Conservation (phyloP, 2,113 vertebrate genomes). For the Gorsachius goisagi region DNA sequence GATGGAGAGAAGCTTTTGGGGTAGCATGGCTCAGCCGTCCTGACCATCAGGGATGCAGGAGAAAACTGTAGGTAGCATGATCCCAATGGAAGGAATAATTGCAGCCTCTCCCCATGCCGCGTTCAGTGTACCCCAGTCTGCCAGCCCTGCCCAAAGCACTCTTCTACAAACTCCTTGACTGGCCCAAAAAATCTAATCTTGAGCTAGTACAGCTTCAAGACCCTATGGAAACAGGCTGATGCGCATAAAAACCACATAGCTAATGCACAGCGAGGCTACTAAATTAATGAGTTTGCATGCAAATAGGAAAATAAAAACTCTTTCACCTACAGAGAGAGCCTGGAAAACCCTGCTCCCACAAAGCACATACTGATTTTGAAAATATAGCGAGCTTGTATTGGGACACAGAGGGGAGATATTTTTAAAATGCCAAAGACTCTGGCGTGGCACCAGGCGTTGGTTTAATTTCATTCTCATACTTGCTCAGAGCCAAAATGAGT, state of each 20-base stretch:
- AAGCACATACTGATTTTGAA: not conserved
- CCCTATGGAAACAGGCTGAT: not conserved
- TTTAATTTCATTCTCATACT: constrained; percentile 52
- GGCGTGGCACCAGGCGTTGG: constrained; percentile 20
- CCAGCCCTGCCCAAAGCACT: not conserved
- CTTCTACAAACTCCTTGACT: not conserved
- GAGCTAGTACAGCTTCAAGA: not conserved
- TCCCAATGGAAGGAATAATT: not conserved
- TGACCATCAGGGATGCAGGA: not conserved
- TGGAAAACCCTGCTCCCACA: not conserved
- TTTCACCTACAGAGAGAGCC: not conserved
- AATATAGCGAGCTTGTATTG: not conserved
- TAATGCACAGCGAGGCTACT: not conserved
- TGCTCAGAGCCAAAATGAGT: constrained; percentile 48
- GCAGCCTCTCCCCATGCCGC: not conserved
- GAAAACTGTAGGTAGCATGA: not conserved
- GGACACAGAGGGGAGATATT: constrained; percentile 38
- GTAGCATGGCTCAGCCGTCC: not conserved
- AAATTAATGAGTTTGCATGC: constrained; percentile 11
- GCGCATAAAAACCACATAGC: not conserved
- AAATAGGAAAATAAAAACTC: not conserved
- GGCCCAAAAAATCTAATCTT: not conserved
- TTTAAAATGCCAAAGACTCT: constrained; percentile 43
- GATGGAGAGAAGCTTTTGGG: not conserved
- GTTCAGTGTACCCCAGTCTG: not conserved